Evolutionary conservation across 2,113 vertebrate species (phyloP).

Genomic region (Callorhinus ursinus): DNA sequence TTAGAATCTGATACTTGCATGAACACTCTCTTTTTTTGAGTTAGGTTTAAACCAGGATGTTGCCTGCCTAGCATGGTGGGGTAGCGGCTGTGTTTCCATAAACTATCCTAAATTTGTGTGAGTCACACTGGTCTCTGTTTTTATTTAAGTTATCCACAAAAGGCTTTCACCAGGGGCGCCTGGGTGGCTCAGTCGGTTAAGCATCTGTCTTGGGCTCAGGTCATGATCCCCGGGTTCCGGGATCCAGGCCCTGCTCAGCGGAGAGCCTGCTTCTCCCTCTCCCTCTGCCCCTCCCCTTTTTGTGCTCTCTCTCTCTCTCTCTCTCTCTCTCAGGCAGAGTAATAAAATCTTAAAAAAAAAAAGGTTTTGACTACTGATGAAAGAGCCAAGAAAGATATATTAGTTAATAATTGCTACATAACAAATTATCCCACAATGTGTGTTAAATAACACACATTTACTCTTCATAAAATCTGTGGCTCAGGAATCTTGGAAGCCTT

Average conservation of each 20-base stretch:
- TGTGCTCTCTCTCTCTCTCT: neutral
- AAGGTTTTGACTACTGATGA: neutral
- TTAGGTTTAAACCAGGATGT: neutral
- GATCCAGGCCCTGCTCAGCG: neutral
- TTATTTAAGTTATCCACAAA: neutral
- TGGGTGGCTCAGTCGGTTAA: neutral
- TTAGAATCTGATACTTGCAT: neutral
- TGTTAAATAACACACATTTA: neutral
- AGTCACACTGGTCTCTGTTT: neutral
- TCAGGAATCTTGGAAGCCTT: neutral
- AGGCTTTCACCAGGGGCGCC: neutral
- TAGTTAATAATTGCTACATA: neutral
- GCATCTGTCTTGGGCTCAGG: neutral
- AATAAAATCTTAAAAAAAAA: neutral
- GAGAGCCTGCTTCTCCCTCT: neutral
- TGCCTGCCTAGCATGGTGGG: neutral
- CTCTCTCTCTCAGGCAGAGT: neutral
- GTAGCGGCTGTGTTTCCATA: neutral
- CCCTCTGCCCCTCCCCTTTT: neutral
- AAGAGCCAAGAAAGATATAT: neutral
- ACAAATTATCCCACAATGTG: neutral
- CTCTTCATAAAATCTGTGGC: neutral
- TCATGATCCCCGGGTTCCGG: neutral
- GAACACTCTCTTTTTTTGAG: neutral
- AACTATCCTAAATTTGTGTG: neutral